Percentiles rank a stretch among this genome's conserved stretches.
phyloP scores from a whole-genome alignment of 2,888 invertebrate genomes.

The Cerastis rubricosa region DNA sequence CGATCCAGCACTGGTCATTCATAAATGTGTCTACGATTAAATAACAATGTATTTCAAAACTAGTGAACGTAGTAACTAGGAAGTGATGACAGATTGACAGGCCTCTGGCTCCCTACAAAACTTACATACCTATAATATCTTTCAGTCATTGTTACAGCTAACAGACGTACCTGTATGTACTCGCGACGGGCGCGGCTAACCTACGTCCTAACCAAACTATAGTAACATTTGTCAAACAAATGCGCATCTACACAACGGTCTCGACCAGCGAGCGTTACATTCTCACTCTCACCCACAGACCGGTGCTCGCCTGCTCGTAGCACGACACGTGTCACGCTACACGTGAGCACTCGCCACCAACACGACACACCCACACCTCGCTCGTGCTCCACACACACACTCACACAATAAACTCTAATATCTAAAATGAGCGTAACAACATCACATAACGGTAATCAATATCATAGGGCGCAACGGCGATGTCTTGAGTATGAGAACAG shows the following conservation, averaged over 20 bases:
- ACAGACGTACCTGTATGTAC: constrained; percentile 43
- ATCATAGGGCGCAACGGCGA: constrained; percentile 59
- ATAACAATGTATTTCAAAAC: constrained; percentile 6
- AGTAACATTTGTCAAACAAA: constrained; percentile 38
- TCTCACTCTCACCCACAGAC: constrained; percentile 6
- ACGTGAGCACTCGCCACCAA: neutral
- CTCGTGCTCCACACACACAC: constrained; percentile 21
- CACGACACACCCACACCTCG: constrained; percentile 18
- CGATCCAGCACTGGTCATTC: neutral
- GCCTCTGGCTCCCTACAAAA: constrained; percentile 45
- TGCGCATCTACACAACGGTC: constrained; percentile 40
- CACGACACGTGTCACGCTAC: neutral
- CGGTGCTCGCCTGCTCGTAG: neutral
- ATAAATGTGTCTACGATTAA: neutral
- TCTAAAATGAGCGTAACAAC: constrained; percentile 70
- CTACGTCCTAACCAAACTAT: constrained; percentile 41
- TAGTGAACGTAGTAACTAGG: neutral
- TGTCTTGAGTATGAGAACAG: constrained; percentile 23
- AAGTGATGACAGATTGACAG: constrained; percentile 2
- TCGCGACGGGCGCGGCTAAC: constrained; percentile 28
- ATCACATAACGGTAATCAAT: constrained; percentile 65
- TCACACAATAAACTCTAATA: constrained; percentile 46
- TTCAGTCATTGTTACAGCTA: constrained; percentile 56
- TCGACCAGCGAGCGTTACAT: constrained; percentile 65
- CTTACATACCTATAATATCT: constrained; percentile 49